Percentiles rank a stretch among this genome's conserved stretches.
These are phyloP conservation scores for Squalus acanthias DNA, from an alignment of 2,797 vertebrate genomes.

Conservation along the genomic window DNA sequence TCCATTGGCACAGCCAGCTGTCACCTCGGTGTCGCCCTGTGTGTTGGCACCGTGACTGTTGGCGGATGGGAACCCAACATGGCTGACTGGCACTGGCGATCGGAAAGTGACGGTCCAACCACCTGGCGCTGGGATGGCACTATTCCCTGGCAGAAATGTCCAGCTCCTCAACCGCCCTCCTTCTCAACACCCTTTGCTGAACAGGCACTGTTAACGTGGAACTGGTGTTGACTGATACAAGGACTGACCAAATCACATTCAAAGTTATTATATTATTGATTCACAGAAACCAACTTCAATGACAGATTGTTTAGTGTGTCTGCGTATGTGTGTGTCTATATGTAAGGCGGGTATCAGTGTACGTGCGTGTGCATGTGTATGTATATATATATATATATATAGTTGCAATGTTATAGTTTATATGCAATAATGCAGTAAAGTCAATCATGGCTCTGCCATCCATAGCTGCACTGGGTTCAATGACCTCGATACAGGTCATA, in stretches of 20 bases:
- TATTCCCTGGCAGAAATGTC: no score
- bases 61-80: background rate
- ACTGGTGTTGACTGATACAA: background rate
- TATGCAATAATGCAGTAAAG: background rate
- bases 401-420: background rate
- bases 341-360: background rate
- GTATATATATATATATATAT: no score
- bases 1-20: no score
- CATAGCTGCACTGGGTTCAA: background rate
- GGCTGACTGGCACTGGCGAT: background rate
- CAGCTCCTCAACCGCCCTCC: no score
- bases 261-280: background rate
- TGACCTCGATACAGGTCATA: background rate
- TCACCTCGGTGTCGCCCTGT: background rate
- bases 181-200: no score
- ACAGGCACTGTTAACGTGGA: no score
- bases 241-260: background rate
- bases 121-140: no score
- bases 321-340: background rate
- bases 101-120: background rate
- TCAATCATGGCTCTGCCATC: background rate
- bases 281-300: background rate
- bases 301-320: background rate
- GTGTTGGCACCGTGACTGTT: background rate
- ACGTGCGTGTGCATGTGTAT: background rate